These are phyloP conservation scores for Scophthalmus maximus DNA, from an alignment of 2,113 vertebrate species.

Conservation along the genomic window DNA sequence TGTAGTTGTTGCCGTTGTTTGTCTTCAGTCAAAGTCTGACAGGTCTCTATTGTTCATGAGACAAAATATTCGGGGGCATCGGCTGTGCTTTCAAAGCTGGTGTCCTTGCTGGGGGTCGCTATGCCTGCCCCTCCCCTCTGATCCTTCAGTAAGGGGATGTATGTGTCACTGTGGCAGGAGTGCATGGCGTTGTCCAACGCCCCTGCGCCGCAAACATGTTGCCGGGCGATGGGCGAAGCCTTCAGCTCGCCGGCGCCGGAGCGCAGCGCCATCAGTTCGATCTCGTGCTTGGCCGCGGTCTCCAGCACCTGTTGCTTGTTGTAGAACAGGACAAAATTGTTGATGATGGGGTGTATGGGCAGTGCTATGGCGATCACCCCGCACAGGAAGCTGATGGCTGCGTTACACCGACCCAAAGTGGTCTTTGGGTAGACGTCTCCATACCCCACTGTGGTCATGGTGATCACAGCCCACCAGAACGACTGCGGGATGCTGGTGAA, in stretches of 20 bases:
- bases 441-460: conserved; percentile 98
- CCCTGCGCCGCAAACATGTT: conserved; percentile 52
- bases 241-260: conserved; percentile 67
- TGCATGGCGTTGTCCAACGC: conserved; percentile 78
- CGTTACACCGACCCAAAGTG: conserved; percentile 94
- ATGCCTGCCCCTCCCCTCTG: conserved; percentile 85
- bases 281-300: conserved; percentile 94
- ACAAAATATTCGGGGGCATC: conserved; percentile 58
- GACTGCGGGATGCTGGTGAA: conserved; percentile 99
- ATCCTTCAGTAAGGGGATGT: conserved; percentile 87
- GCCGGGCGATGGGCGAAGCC: conserved; percentile 7
- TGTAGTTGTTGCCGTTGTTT: not conserved
- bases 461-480: conserved; percentile 99
- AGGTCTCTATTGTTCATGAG: conserved; percentile 31
- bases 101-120: conserved; percentile 60
- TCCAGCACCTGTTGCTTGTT: conserved; percentile 97
- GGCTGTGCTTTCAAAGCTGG: conserved; percentile 68
- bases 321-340: conserved; percentile 98
- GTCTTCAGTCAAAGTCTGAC: not conserved
- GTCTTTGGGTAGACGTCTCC: conserved; percentile 99
- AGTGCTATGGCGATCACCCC: conserved; percentile 97
- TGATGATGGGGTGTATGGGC: conserved; percentile 98
- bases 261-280: conserved; percentile 94
- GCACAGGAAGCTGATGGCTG: conserved; percentile 97
- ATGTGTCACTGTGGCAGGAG: conserved; percentile 88